These are phyloP conservation scores for Galerucella pusilla DNA, from an alignment of 2,888 invertebrate species.

Conservation along the genomic window DNA sequence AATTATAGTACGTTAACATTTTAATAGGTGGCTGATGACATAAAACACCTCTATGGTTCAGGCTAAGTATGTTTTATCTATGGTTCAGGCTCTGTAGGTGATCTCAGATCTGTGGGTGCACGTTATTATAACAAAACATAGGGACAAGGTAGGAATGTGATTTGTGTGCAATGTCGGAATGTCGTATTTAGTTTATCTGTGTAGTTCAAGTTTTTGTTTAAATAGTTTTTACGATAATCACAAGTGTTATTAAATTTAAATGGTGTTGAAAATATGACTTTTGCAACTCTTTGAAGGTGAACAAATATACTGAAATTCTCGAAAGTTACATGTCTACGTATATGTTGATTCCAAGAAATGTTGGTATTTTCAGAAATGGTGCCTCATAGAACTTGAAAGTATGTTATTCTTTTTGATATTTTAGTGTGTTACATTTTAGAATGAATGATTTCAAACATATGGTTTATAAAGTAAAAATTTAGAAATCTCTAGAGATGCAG, in stretches of 20 bases:
- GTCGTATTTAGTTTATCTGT: not conserved
- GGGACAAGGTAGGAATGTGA: not conserved
- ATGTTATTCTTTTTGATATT: conserved; percentile 54
- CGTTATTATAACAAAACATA: not conserved
- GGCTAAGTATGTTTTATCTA: too few relatives aligned
- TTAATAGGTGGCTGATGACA: too few relatives aligned
- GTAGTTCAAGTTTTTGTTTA: not conserved
- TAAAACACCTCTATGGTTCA: too few relatives aligned
- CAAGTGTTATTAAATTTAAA: not conserved
- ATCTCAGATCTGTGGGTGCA: not conserved
- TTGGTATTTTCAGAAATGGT: conserved; percentile 60
- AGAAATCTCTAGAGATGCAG: not conserved
- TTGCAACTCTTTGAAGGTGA: not conserved
- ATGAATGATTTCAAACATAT: conserved; percentile 17
- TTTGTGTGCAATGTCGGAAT: not conserved
- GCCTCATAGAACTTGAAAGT: conserved; percentile 57
- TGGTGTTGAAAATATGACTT: conserved; percentile 3
- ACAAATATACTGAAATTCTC: conserved; percentile 11
- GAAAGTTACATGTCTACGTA: conserved; percentile 45
- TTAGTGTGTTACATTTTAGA: conserved; percentile 40
- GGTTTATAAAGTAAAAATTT: not conserved
- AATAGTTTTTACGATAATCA: not conserved
- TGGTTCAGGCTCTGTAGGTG: too few relatives aligned
- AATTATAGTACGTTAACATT: too few relatives aligned
- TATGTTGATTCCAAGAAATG: conserved; percentile 61